These are phyloP conservation scores for Melanotaenia nigrans DNA, from an alignment of 2,797 vertebrate species.

Conservation along the genomic window DNA sequence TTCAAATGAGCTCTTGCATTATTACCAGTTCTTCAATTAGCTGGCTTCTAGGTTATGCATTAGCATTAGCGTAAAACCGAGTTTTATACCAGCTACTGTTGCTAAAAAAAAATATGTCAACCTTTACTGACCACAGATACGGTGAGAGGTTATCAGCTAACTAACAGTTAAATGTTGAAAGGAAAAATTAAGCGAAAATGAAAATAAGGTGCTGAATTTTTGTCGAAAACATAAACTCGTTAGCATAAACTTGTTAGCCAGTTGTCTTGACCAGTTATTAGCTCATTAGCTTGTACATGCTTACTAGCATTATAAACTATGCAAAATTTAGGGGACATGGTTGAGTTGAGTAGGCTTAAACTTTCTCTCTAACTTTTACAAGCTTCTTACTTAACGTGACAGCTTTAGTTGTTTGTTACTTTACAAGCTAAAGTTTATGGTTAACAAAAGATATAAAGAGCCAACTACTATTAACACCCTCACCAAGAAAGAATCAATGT, in stretches of 20 bases:
- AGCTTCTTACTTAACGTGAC: too few species aligned
- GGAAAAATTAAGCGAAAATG: not conserved
- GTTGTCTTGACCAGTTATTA: not conserved
- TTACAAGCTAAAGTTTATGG: too few species aligned
- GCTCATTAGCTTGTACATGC: not conserved
- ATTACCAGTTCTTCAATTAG: not conserved
- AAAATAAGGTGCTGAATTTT: not conserved
- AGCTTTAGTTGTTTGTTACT: too few species aligned
- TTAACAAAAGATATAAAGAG: too few species aligned
- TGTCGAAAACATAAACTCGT: not conserved
- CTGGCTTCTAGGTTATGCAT: not conserved
- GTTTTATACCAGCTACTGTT: not conserved
- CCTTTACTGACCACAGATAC: not conserved
- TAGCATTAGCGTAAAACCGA: not conserved
- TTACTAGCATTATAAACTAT: too few species aligned
- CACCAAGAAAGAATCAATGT: too few species aligned
- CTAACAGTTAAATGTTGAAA: not conserved
- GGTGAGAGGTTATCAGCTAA: conserved; percentile 28
- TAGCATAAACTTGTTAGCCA: not conserved
- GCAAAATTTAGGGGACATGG: too few species aligned
- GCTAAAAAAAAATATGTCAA: conserved; percentile 38
- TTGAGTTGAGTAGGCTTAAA: too few species aligned
- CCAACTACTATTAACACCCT: too few species aligned
- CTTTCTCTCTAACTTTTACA: too few species aligned
- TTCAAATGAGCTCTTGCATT: not conserved